phyloP scores from a whole-genome alignment of 2,888 invertebrate species.

The Rhopalosiphum nymphaeae region DNA sequence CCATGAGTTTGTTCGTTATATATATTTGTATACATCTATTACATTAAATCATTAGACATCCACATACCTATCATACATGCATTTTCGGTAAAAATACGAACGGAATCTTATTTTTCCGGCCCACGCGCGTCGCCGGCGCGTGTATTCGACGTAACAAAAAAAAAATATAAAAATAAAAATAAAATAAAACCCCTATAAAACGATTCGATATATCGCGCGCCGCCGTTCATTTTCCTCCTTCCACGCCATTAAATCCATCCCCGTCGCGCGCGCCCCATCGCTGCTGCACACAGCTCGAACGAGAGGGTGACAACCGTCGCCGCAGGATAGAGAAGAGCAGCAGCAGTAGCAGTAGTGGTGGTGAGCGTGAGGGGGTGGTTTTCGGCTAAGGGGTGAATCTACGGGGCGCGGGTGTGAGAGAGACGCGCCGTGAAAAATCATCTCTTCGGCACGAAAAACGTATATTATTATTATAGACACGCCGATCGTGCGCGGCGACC shows the following conservation, averaged over 20 bases:
- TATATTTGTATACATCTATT: background rate
- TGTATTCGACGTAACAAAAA: conserved; percentile 11
- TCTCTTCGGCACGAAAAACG: background rate
- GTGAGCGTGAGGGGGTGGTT: background rate
- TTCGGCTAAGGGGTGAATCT: background rate
- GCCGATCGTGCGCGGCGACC: background rate
- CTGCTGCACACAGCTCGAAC: background rate
- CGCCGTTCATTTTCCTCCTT: conserved; percentile 61
- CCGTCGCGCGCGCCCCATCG: background rate
- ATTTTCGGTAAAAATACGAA: background rate
- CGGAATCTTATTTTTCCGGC: background rate
- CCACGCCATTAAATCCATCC: conserved; percentile 59
- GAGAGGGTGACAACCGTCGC: background rate
- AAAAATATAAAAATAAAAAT: background rate
- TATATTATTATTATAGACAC: background rate
- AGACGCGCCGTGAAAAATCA: background rate
- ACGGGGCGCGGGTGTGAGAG: background rate
- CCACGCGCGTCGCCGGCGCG: background rate
- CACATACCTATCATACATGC: background rate
- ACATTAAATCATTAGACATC: background rate
- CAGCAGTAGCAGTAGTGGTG: background rate
- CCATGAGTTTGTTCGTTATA: background rate
- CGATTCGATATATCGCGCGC: conserved; percentile 13
- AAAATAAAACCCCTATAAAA: background rate
- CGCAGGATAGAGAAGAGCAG: background rate